Evolutionary conservation across 2,797 vertebrate species (phyloP).

Genomic region (Microctenopoma steveboyesi): DNA sequence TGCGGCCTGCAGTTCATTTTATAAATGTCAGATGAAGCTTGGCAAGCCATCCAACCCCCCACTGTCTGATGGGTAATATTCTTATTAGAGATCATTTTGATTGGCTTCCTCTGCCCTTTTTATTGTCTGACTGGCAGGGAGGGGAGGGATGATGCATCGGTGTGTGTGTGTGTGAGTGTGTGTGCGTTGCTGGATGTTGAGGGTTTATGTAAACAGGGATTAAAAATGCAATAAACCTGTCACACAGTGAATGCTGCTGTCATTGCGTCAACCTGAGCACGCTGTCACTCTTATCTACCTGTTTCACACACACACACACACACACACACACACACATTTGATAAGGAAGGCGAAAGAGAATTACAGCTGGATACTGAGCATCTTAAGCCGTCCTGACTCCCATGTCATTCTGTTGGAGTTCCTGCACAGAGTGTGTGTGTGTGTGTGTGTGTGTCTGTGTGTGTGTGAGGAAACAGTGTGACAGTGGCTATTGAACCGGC

Average conservation of each 20-base stretch:
- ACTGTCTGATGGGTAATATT: conserved; percentile 72
- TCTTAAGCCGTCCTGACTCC: conserved; percentile 50
- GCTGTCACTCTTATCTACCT: conserved; percentile 62
- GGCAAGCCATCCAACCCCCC: conserved; percentile 41
- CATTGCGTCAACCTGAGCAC: conserved; percentile 56
- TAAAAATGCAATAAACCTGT: conserved; percentile 86
- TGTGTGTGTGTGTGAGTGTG: background rate
- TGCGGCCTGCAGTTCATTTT: conserved; percentile 67
- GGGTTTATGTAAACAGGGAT: conserved; percentile 78
- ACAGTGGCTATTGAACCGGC: conserved; percentile 46
- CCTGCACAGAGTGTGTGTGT: conserved; percentile 23
- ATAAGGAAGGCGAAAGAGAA: conserved; percentile 48
- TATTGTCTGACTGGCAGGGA: conserved; percentile 72
- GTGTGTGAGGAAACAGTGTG: conserved; percentile 25
- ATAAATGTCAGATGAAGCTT: conserved; percentile 81
- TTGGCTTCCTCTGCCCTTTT: conserved; percentile 80
- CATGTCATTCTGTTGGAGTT: conserved; percentile 39
- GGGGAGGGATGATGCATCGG: conserved; percentile 36
- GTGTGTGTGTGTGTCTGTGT: conserved; percentile 31
- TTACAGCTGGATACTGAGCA: conserved; percentile 60
- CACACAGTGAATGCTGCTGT: conserved; percentile 75
- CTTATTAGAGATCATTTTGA: conserved; percentile 82
- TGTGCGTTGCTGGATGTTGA: conserved; percentile 28
- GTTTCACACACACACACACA: conserved; percentile 30
- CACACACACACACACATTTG: conserved; percentile 3